Base-by-base conservation (phyloP, 2,797 vertebrate genomes). In the Eospalax fontanierii region DNA sequence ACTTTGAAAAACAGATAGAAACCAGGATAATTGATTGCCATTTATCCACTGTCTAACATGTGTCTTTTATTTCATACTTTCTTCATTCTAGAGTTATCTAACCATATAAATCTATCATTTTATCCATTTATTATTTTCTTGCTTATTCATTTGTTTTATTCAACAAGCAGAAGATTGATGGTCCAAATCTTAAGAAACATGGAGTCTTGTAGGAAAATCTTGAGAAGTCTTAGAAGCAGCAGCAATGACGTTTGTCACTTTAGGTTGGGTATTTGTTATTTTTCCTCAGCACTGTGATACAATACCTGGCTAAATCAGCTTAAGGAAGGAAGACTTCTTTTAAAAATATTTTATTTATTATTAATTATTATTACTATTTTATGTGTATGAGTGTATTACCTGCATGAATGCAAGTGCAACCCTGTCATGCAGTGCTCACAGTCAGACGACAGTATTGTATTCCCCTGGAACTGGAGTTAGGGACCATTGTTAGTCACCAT, bases 131-230 rank as follows among this genome's bases (percentile, higher is more conserved):
- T 50, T 87, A 70, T 82, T 59, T 50, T n/a, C 26, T 71, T 63
- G 24, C 7, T 71, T 43, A 65, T 74, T 74, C 50, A 70, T 38
- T 91, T 7, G 33, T 90, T 97, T 95, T 50, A 19, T 83, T 92
- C 4, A 78, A 65, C 54, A 93, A 87, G 76, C 6, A 43, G n/a
- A n/a, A 63, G 85, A 79, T 28, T 28, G 38, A 75, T 91, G 30
- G 46, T 16, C 12, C 24, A 30, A 83, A 81, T 87, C 87, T 89
- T 59, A 94, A 87, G 43, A 35, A 78, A 74, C 5, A 33, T 79
- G 57, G 15, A 46, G 3, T 50, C 40, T 40, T 59, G 38, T 26
- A 81, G 73, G 38, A 46, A 91, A 71, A 8, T 40, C 85, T 21
- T 75, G 70, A 91, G 78, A 79, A 82, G 84, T 71, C 66, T 63